These are phyloP conservation scores for Rugalucina vietnamica DNA, from an alignment of 2,888 invertebrate species.

Conservation along the genomic window DNA sequence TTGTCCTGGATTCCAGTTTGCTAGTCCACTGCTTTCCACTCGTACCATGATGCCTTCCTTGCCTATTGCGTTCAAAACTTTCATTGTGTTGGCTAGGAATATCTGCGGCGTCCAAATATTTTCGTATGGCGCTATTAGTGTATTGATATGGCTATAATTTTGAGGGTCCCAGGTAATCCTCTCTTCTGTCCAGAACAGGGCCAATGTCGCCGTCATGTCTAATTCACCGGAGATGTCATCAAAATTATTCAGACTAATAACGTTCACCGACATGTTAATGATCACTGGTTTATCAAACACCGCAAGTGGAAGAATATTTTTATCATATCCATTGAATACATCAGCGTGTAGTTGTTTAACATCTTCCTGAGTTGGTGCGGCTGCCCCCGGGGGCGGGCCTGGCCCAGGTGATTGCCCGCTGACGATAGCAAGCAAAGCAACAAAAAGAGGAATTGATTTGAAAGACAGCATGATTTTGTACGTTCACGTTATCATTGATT, in stretches of 20 bases:
- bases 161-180: constrained; percentile 35
- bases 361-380: background rate
- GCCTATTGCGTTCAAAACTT: constrained; percentile 10
- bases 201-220: constrained; percentile 5
- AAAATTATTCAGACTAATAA: constrained; percentile 41
- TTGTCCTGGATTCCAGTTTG: constrained; percentile 17
- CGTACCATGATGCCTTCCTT: background rate
- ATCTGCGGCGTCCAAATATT: constrained; percentile 43
- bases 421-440: too few species aligned
- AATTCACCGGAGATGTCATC: constrained; percentile 47
- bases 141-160: constrained; percentile 1
- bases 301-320: constrained; percentile 14
- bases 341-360: constrained; percentile 3
- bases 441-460: too few species aligned
- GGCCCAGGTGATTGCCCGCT: too few species aligned
- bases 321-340: constrained; percentile 23
- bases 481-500: too few species aligned
- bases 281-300: background rate
- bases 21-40: constrained; percentile 21
- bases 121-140: constrained; percentile 10
- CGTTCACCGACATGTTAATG: background rate
- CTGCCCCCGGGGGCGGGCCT: background rate
- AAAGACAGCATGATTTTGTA: too few species aligned
- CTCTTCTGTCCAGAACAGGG: constrained; percentile 24
- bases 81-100: constrained; percentile 14